phyloP scores from a whole-genome alignment of 35 echinoderm and acorn worm genomes.

The Apostichopus japonicus region DNA sequence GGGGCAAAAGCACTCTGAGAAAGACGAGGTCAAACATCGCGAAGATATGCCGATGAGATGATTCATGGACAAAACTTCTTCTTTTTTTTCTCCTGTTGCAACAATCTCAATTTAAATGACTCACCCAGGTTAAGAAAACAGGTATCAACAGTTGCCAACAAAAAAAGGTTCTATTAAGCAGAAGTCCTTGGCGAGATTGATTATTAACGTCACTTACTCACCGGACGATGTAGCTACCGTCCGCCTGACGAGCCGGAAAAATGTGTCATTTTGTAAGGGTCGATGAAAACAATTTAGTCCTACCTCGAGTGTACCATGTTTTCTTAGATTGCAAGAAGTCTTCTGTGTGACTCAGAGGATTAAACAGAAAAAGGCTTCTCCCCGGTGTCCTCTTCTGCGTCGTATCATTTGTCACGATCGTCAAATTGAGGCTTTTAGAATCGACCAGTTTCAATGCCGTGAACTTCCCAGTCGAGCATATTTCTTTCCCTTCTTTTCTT shows the following conservation, averaged over 20 bases:
- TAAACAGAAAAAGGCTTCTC: background rate
- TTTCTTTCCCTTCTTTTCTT: background rate
- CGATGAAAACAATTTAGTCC: too few species aligned
- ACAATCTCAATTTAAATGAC: background rate
- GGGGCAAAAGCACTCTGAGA: too few species aligned
- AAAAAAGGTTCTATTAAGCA: background rate
- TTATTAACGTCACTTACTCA: conserved; percentile 5
- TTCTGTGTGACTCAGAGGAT: background rate
- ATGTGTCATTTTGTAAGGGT: too few species aligned
- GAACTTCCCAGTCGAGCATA: background rate
- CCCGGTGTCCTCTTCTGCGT: background rate
- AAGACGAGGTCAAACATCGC: too few species aligned
- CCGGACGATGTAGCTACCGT: background rate
- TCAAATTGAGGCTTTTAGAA: background rate
- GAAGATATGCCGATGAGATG: too few species aligned
- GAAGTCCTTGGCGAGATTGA: background rate
- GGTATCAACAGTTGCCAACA: background rate
- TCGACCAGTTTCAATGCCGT: background rate
- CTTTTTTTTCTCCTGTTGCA: too few species aligned
- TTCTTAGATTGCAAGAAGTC: too few species aligned
- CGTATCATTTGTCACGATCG: background rate
- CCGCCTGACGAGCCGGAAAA: too few species aligned
- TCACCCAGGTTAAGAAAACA: conserved; percentile 3
- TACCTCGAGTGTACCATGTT: too few species aligned
- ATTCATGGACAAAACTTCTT: too few species aligned